phyloP scores from a whole-genome alignment of 2,888 invertebrate species.

The Magallana nippona region DNA sequence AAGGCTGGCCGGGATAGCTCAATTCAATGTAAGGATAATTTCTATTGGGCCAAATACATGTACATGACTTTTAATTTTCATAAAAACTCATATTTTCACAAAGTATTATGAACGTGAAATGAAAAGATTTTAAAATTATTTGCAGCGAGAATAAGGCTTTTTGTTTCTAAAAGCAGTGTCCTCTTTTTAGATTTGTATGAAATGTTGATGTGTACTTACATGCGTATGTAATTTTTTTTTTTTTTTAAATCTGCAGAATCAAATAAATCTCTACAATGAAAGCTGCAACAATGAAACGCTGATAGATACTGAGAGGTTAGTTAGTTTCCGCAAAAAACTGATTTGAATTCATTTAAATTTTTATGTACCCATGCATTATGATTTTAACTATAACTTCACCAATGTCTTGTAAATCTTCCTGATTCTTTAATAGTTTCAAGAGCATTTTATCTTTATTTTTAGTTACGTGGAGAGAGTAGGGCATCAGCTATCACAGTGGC shows the following conservation, averaged over 20 bases:
- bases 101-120: too few relatives aligned
- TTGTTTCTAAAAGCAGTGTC: too few relatives aligned
- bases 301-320: slow-evolving; percentile 88
- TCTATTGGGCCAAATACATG: background rate
- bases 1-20: slow-evolving; percentile 94
- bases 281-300: slow-evolving; percentile 93
- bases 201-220: too few relatives aligned
- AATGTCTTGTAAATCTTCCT: too few relatives aligned
- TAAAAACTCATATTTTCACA: background rate
- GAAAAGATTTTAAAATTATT: too few relatives aligned
- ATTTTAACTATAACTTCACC: too few relatives aligned
- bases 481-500: slow-evolving; percentile 92
- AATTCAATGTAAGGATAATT: slow-evolving; percentile 88
- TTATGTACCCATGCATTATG: background rate
- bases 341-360: too few relatives aligned
- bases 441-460: background rate
- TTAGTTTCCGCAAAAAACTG: background rate
- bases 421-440: too few relatives aligned
- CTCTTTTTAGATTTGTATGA: too few relatives aligned
- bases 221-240: too few relatives aligned
- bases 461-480: slow-evolving; percentile 65
- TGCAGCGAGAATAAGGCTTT: too few relatives aligned
- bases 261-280: slow-evolving; percentile 94
- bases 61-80: background rate
- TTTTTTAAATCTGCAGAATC: slow-evolving; percentile 80